Conservation (phyloP, 2,797 vertebrate genomes). For the Acanthurus lineatus region DNA sequence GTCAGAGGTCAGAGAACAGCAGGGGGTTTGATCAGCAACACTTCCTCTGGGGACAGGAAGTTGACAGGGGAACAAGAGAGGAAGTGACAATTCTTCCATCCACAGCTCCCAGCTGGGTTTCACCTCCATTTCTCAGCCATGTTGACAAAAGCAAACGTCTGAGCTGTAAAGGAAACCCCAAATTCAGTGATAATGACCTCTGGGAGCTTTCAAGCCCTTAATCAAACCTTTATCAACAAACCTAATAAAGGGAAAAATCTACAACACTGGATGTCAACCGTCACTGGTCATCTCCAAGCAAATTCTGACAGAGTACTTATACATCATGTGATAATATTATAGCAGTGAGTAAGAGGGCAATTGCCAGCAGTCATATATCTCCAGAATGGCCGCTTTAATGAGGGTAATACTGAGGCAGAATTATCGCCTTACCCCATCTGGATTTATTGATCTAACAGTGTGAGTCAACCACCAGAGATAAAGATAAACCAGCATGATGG, state of each 20-base stretch:
- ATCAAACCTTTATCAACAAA: conserved; percentile 2
- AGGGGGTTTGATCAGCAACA: conserved; percentile 49
- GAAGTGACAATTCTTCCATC: conserved; percentile 63
- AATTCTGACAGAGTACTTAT: conserved; percentile 34
- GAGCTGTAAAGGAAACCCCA: conserved; percentile 18
- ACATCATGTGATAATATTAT: conserved; percentile 53
- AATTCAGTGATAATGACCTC: conserved; percentile 21
- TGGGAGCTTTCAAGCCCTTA: neutral
- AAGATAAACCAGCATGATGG: conserved; percentile 71
- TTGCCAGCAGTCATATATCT: conserved; percentile 60
- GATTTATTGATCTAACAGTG: conserved; percentile 75
- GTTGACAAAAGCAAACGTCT: conserved; percentile 48
- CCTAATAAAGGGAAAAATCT: conserved; percentile 42
- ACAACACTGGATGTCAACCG: conserved; percentile 26
- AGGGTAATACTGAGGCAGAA: conserved; percentile 66
- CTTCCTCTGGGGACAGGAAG: conserved; percentile 77
- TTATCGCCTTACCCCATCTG: conserved; percentile 66
- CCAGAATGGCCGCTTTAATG: conserved; percentile 63
- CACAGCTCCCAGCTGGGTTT: conserved; percentile 33
- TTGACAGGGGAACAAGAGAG: conserved; percentile 49
- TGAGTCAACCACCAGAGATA: conserved; percentile 70
- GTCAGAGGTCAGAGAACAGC: conserved; percentile 71
- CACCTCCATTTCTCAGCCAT: conserved; percentile 38
- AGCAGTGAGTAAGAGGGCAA: conserved; percentile 57
- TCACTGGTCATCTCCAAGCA: conserved; percentile 40